These are phyloP conservation scores for Idris sp. DNA, from an alignment of 1,140 invertebrate species.

Conservation along the genomic window DNA sequence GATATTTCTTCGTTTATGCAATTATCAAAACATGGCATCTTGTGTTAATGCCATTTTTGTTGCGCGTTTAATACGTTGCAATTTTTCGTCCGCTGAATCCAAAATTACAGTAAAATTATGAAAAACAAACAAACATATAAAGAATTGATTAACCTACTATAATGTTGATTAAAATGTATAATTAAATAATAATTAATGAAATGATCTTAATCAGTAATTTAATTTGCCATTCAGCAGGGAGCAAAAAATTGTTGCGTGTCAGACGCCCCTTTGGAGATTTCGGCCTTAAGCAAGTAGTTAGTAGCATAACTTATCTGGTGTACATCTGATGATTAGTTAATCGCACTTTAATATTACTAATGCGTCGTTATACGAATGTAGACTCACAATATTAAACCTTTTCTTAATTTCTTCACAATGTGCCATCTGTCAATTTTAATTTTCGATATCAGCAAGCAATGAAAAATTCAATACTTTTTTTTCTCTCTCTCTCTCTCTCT, in stretches of 20 bases:
- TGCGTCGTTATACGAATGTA: conserved; percentile 62
- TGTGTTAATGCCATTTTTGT: conserved; percentile 48
- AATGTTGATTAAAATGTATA: conserved; percentile 24
- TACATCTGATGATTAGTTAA: conserved; percentile 62
- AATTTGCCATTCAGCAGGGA: conserved; percentile 33
- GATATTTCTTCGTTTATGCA: conserved; percentile 54
- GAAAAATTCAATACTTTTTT: too few relatives aligned
- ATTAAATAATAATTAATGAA: conserved; percentile 37
- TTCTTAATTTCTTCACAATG: conserved; percentile 56
- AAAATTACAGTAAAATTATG: background rate
- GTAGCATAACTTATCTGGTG: conserved; percentile 56
- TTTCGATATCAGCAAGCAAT: conserved; percentile 42
- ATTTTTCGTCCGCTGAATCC: conserved; percentile 23
- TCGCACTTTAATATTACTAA: conserved; percentile 63
- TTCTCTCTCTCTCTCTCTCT: too few relatives aligned
- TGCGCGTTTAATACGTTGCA: conserved; percentile 11
- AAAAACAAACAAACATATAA: background rate
- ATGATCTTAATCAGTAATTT: conserved; percentile 48
- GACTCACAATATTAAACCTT: conserved; percentile 54
- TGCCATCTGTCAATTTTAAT: conserved; percentile 39
- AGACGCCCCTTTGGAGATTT: conserved; percentile 57
- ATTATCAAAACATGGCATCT: conserved; percentile 37
- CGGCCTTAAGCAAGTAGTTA: conserved; percentile 63
- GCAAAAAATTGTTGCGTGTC: conserved; percentile 56
- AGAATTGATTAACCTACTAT: too few relatives aligned